phyloP scores from a whole-genome alignment of 53 echinoderm and acorn worm genomes.

The Antedon mediterranea region DNA sequence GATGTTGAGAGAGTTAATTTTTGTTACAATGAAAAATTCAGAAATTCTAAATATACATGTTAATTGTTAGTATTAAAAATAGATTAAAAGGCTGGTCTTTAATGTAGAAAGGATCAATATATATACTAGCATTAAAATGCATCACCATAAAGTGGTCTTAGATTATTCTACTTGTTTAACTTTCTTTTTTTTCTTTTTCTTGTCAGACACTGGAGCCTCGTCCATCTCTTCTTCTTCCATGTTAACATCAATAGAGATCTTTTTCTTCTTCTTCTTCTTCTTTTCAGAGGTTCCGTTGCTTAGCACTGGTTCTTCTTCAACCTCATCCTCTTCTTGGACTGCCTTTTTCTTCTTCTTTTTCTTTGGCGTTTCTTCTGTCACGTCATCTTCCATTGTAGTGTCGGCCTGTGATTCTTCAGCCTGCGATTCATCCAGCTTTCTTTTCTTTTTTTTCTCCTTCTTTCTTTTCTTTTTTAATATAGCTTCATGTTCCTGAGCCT shows the following conservation, averaged over 20 bases:
- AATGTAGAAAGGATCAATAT: too few species aligned
- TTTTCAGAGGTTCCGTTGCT: constrained; percentile 13
- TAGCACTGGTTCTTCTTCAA: constrained; percentile 7
- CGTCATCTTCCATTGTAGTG: constrained; percentile 18
- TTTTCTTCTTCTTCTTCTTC: neutral
- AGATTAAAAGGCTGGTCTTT: too few species aligned
- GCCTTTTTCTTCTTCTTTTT: constrained; percentile 57
- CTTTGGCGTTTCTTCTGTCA: constrained; percentile 36
- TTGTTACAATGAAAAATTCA: too few species aligned
- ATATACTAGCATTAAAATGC: too few species aligned
- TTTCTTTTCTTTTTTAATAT: constrained; percentile 32
- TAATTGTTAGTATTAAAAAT: too few species aligned
- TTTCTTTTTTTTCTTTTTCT: constrained; percentile 59
- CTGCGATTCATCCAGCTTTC: neutral
- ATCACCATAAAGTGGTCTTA: too few species aligned
- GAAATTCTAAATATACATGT: too few species aligned
- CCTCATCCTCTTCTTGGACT: constrained; percentile 2
- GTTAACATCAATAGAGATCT: neutral
- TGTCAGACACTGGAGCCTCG: constrained; percentile 5
- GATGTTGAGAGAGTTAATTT: too few species aligned
- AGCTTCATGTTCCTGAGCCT: constrained; percentile 26
- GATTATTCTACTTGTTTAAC: too few species aligned
- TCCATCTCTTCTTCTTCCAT: neutral
- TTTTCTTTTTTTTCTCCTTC: constrained; percentile 57
- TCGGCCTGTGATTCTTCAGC: constrained; percentile 2